Conservation (phyloP, 1,140 invertebrate genomes). For the Meloidogyne floridensis region DNA sequence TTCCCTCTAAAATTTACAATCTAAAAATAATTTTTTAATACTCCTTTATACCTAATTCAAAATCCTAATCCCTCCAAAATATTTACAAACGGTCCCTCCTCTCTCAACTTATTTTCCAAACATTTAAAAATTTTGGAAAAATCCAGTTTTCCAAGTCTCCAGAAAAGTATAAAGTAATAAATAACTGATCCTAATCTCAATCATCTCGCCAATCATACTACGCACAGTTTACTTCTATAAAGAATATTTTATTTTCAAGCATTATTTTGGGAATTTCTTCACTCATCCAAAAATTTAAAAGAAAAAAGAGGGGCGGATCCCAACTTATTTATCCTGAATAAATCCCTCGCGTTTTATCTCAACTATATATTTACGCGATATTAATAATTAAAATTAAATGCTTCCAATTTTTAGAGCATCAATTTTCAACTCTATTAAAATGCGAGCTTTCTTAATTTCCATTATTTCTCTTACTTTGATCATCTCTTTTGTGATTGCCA, state of each 20-base stretch:
- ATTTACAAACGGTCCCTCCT: too few species aligned
- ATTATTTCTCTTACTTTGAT: constrained; percentile 17
- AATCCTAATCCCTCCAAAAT: too few species aligned
- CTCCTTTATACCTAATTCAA: too few species aligned
- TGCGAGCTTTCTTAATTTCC: not conserved
- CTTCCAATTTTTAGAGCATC: constrained; percentile 20
- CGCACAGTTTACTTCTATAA: not conserved
- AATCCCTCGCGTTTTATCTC: not conserved
- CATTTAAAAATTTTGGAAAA: not conserved
- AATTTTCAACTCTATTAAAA: constrained; percentile 23
- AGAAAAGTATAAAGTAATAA: not conserved
- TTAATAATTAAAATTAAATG: not conserved
- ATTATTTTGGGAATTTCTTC: not conserved
- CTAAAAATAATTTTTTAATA: too few species aligned
- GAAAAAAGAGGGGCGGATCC: not conserved
- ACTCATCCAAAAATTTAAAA: not conserved
- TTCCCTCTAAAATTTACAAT: too few species aligned
- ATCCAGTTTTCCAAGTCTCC: not conserved
- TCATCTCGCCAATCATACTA: not conserved
- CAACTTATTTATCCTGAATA: not conserved
- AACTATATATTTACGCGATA: constrained; percentile 20
- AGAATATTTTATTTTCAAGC: too few species aligned
- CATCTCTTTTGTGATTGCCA: constrained; percentile 14
- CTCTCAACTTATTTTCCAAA: not conserved
- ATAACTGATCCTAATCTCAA: not conserved